Percentiles rank a stretch among this genome's conserved stretches.
Evolutionary conservation across 2,113 vertebrate species (phyloP).

Genomic region (Coracopsis vasa): DNA sequence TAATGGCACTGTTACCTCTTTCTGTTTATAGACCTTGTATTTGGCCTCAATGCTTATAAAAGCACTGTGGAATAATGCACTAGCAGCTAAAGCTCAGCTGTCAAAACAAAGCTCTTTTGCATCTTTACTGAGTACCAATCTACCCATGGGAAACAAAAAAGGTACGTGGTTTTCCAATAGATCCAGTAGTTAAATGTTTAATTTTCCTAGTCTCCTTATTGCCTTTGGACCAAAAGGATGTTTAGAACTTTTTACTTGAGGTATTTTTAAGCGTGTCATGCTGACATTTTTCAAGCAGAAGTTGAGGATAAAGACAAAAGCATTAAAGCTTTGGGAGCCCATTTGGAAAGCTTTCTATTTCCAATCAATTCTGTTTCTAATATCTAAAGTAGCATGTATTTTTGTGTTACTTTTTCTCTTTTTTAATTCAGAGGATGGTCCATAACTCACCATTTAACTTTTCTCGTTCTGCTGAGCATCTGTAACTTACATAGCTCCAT

Average conservation of each 20-base stretch:
- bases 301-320: background rate
- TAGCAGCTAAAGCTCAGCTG: conserved; percentile 96
- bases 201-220: background rate
- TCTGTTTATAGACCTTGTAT: conserved; percentile 87
- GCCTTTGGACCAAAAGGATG: background rate
- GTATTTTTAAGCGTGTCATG: background rate
- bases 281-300: conserved; percentile 3
- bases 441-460: background rate
- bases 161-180: conserved; percentile 71
- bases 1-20: background rate
- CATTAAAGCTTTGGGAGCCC: background rate
- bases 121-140: conserved; percentile 95
- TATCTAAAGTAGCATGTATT: background rate
- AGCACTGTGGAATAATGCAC: conserved; percentile 97
- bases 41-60: conserved; percentile 99
- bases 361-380: background rate
- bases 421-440: background rate
- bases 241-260: background rate
- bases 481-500: background rate
- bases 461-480: background rate
- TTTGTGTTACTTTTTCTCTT: background rate
- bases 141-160: conserved; percentile 98
- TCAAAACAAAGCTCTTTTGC: conserved; percentile 99
- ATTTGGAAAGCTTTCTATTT: background rate
- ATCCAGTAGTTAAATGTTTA: background rate